These are phyloP conservation scores for Dicaeum eximium DNA, from an alignment of 2,113 vertebrate species.

Conservation along the genomic window DNA sequence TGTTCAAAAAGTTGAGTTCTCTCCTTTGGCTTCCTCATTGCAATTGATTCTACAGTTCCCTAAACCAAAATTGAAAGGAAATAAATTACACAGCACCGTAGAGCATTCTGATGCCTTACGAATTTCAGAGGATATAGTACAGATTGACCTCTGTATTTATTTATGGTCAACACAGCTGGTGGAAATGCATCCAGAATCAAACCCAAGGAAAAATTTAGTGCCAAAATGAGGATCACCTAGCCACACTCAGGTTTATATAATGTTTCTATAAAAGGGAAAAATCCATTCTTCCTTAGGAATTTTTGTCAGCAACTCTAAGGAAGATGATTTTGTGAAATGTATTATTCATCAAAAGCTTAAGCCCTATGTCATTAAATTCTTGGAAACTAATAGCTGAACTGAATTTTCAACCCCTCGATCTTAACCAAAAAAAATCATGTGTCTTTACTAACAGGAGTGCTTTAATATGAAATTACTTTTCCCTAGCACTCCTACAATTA, in stretches of 20 bases:
- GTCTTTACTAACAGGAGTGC: background rate
- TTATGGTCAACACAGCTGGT: accelerated
- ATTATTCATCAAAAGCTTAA: background rate
- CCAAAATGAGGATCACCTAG: background rate
- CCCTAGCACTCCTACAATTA: background rate
- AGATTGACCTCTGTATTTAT: background rate
- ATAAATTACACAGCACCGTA: background rate
- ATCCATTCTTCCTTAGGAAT: background rate
- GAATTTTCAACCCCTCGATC: background rate
- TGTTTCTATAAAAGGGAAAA: background rate
- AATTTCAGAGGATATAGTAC: background rate
- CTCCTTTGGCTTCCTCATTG: conserved; percentile 89
- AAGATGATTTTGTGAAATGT: background rate
- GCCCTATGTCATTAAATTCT: background rate
- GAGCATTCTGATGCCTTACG: background rate
- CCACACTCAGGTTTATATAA: background rate
- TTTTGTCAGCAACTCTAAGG: background rate
- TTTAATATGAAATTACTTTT: background rate
- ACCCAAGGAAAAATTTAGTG: background rate
- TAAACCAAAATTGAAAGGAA: conserved; percentile 36
- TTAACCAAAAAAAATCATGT: background rate
- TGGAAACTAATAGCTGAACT: background rate
- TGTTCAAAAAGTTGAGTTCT: conserved; percentile 88
- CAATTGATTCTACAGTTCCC: conserved; percentile 92
- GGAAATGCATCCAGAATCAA: background rate